Evolutionary conservation across 2,113 vertebrate genomes (phyloP).

Genomic region (Addax nasomaculatus): DNA sequence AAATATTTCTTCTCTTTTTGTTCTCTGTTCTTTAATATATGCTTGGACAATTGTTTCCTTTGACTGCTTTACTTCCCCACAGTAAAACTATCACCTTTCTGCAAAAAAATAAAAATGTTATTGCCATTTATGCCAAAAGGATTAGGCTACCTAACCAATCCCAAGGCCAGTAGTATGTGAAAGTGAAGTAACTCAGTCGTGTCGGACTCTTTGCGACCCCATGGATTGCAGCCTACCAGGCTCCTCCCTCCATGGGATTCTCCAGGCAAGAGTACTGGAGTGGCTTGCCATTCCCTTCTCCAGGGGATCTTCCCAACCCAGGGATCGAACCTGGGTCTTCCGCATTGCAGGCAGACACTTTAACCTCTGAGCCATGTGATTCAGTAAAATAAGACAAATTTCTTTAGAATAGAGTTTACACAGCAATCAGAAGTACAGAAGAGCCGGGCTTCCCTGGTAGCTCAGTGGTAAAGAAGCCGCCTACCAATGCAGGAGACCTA

Average conservation of each 20-base stretch:
- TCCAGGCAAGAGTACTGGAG: too few relatives aligned
- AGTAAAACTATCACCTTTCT: background rate
- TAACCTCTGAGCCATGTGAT: too few relatives aligned
- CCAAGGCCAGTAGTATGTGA: background rate
- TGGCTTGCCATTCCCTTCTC: too few relatives aligned
- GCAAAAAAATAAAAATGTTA: background rate
- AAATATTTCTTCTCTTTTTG: background rate
- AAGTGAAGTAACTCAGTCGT: too few relatives aligned
- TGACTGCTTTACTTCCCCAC: background rate
- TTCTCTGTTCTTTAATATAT: slow-evolving; percentile 19
- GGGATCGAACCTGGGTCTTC: too few relatives aligned
- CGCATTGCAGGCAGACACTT: too few relatives aligned
- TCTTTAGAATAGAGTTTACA: background rate
- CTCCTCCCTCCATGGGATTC: too few relatives aligned
- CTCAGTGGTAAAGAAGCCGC: background rate
- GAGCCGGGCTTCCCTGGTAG: background rate
- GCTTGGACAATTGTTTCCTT: background rate
- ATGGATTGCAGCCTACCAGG: too few relatives aligned
- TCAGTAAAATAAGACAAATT: background rate
- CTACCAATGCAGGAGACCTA: background rate
- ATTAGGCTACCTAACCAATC: background rate
- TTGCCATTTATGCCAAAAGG: background rate
- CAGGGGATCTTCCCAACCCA: too few relatives aligned
- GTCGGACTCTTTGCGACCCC: too few relatives aligned
- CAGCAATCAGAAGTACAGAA: background rate